Conservation (phyloP, 2,797 vertebrate genomes). For the Aphelocoma californica region DNA sequence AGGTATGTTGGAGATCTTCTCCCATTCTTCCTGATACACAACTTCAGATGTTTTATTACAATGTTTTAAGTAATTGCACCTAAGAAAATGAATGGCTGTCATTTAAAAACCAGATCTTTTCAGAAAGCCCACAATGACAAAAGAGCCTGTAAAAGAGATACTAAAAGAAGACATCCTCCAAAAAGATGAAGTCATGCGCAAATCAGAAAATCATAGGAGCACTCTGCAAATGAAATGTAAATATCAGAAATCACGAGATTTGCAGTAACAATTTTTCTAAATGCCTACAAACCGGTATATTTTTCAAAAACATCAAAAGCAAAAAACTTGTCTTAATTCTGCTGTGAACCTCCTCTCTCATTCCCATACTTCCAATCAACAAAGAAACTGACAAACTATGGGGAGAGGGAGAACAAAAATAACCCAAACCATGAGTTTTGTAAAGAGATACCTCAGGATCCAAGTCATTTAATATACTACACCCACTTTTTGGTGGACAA, state of each 20-base stretch:
- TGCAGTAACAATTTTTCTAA: not conserved
- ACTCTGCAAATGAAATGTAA: not conserved
- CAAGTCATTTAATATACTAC: not conserved
- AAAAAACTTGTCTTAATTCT: not conserved
- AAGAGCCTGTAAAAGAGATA: not conserved
- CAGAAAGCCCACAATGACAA: not conserved
- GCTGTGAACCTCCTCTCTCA: not conserved
- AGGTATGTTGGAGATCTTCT: not conserved
- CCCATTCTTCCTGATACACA: not conserved
- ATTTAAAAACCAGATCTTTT: not conserved
- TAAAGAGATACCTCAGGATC: not conserved
- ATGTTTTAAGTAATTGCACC: not conserved
- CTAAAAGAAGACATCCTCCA: not conserved
- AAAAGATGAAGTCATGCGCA: not conserved
- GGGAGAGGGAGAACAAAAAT: not conserved
- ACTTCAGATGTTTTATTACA: not conserved
- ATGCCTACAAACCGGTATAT: not conserved
- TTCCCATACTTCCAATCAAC: rapidly evolving
- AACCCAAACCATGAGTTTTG: not conserved
- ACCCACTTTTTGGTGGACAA: not conserved
- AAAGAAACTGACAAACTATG: not conserved
- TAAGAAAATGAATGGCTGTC: not conserved
- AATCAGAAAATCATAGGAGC: not conserved
- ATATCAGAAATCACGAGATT: not conserved
- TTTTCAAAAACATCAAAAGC: not conserved